Base-by-base conservation (phyloP, 2,113 vertebrate species). In the Nesogale talazaci region DNA sequence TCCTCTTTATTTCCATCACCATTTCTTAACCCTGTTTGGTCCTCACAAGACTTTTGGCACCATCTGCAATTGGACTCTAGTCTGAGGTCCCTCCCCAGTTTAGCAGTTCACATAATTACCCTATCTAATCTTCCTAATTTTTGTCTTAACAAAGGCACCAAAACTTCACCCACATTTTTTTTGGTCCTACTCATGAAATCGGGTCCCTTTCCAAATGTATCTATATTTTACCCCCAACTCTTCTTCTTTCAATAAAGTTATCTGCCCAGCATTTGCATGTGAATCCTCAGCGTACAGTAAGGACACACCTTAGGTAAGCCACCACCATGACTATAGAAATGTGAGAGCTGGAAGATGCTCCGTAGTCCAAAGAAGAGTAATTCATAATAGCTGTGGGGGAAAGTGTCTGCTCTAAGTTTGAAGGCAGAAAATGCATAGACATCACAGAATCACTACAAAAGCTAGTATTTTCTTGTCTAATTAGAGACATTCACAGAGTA, bases 311-410 rank as follows among this genome's bases (percentile, higher is more conserved):
- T n/a, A n/a, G n/a, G n/a, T n/a, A n/a, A n/a, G n/a, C n/a, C n/a
- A n/a, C n/a, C n/a, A n/a, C n/a, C 46, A 94, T 36, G 87, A 59
- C 31, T 93, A 81, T 27, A 77, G 88, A 93, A 89, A 84, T n/a
- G 3, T 74, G 72, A 94, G 31, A 72, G 46, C 52, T 70, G 20
- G n/a, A 77, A 83, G 29, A 88, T 70, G 57, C 23, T 59, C 67
- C 75, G 23, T 29, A 20, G 42, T 82, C 76, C 56, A 77, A 90
- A 94, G 72, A 86, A 92, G 70, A 59, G 65, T 34, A 86, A 86
- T 86, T 40, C 56, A 23, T 63, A 38, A 74, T 77, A 83, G 83
- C 72, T 74, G 19, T 22, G 81, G 34, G 67, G 38, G 59, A 83
- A 93, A 91, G 78, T 40, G 57, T 82, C 19, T 14, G 0, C 75